These are phyloP conservation scores for Salvelinus alpinus DNA, from an alignment of 2,113 vertebrate species.

Conservation along the genomic window DNA sequence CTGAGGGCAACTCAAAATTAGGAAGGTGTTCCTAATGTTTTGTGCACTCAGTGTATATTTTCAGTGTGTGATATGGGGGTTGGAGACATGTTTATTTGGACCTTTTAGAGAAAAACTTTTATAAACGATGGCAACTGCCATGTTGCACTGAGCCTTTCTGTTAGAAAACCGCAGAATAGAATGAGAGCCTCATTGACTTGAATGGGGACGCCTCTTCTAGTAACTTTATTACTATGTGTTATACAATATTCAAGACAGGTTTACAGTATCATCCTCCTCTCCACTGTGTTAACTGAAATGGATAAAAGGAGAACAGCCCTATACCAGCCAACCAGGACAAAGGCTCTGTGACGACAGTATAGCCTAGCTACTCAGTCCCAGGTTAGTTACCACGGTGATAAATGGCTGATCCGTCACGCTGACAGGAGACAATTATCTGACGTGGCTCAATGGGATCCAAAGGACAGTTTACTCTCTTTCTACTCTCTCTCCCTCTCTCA, in stretches of 20 bases:
- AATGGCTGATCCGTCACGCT: conserved; percentile 61
- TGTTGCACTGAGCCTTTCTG: too few species aligned
- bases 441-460: conserved; percentile 63
- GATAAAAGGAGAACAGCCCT: conserved; percentile 44
- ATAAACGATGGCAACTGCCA: too few species aligned
- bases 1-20: too few species aligned
- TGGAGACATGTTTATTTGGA: too few species aligned
- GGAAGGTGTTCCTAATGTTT: too few species aligned
- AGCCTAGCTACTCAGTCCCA: conserved; percentile 48
- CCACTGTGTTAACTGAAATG: conserved; percentile 48
- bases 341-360: conserved; percentile 15
- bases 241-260: conserved; percentile 28
- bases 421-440: conserved; percentile 55
- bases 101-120: too few species aligned
- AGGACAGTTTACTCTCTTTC: conserved; percentile 19
- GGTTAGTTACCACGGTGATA: conserved; percentile 66
- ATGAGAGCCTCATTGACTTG: too few species aligned
- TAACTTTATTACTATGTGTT: not conserved
- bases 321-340: not conserved
- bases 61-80: too few species aligned
- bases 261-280: conserved; percentile 39
- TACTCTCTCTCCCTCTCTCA: not conserved
- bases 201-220: too few species aligned
- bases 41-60: too few species aligned
- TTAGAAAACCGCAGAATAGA: not conserved